A percentile compares a stretch with the other conserved stretches of the same genome.
phyloP scores from a whole-genome alignment of 2,797 vertebrate species.

The Simalia tracyae region DNA sequence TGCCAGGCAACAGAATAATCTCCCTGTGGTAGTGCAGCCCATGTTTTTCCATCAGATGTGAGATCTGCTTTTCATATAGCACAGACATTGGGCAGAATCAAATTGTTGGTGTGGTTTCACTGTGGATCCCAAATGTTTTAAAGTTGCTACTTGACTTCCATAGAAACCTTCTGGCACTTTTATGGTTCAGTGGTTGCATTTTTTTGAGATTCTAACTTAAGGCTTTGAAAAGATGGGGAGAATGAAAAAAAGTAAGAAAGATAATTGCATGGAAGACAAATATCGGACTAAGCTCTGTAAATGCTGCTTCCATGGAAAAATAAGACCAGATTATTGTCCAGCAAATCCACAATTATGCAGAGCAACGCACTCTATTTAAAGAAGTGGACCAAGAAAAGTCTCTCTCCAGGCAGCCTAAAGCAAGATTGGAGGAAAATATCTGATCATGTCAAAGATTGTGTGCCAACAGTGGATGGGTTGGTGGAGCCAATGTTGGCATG shows the following conservation, averaged over 20 bases:
- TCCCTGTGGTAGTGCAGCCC: not conserved
- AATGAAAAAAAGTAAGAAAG: not conserved
- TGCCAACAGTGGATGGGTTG: not conserved
- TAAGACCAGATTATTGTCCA: not conserved
- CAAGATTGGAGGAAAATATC: not conserved
- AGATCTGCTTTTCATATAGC: not conserved
- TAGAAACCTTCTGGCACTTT: not conserved
- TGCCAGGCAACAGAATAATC: not conserved
- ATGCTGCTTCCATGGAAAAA: not conserved
- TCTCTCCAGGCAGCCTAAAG: not conserved
- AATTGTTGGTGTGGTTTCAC: not conserved
- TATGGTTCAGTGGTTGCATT: not conserved
- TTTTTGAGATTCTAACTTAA: not conserved
- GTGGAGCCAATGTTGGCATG: not conserved
- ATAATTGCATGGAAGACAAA: not conserved
- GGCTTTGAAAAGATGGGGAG: not conserved
- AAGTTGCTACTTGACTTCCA: not conserved
- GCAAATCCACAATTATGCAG: not conserved
- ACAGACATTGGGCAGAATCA: not conserved
- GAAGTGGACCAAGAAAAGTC: not conserved
- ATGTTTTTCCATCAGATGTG: not conserved
- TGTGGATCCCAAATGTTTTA: not conserved
- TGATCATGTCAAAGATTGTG: not conserved
- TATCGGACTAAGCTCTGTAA: not conserved
- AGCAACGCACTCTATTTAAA: not conserved